Conservation (phyloP, 2,888 invertebrate species). For the Theodoxus fluviatilis region DNA sequence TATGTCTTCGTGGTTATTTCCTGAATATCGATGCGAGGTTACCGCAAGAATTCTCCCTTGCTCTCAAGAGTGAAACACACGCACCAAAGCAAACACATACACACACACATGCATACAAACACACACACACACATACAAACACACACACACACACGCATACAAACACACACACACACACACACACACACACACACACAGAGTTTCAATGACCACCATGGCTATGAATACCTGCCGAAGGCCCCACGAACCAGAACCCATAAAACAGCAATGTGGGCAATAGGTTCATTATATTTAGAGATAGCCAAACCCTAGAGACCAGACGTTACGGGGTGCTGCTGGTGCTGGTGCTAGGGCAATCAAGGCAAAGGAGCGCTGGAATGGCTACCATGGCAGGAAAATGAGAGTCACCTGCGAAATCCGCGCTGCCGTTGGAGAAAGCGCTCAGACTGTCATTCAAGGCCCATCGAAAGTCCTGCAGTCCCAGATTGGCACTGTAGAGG, state of each 20-base stretch:
- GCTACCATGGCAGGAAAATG: too few relatives aligned
- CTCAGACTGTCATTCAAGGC: constrained; percentile 33
- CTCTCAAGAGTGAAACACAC: too few relatives aligned
- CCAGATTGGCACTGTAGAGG: constrained; percentile 28
- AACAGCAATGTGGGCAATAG: too few relatives aligned
- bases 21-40: too few relatives aligned
- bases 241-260: not conserved
- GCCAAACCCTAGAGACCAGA: too few relatives aligned
- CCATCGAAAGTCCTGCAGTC: constrained; percentile 23
- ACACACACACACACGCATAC: not conserved
- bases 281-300: too few relatives aligned
- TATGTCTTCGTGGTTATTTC: too few relatives aligned
- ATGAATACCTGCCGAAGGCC: not conserved
- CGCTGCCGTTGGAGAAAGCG: constrained; percentile 28
- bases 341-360: not conserved
- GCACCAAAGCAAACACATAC: not conserved
- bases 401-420: constrained; percentile 39
- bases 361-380: too few relatives aligned
- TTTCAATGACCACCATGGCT: constrained; percentile 8
- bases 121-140: not conserved
- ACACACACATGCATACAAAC: not conserved
- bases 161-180: constrained; percentile 20
- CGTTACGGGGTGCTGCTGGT: not conserved
- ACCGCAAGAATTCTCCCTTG: too few relatives aligned
- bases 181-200: constrained; percentile 15